Evolutionary conservation across 2,797 vertebrate species (phyloP), one percentile per base, ranked within the genome.

Genomic region (Dallia pectoralis): DNA sequence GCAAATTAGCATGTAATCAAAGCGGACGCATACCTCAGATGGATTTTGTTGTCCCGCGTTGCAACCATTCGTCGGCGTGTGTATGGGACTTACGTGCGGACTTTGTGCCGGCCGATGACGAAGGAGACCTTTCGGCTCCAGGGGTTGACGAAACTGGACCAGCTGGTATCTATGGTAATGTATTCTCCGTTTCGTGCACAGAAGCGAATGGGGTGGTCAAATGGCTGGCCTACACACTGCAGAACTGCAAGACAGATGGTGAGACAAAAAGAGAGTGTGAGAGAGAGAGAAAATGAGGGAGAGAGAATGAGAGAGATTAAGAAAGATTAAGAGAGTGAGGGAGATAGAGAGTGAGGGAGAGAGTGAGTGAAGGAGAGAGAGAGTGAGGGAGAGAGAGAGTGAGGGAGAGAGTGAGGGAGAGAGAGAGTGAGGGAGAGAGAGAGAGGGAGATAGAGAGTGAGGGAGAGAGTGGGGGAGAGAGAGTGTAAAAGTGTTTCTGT

Each of bases 81-180:
- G 51, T 53, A 7, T n/a, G 51, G 7, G 40, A 32, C 97, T 96
- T 88, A 99, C 97, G 93, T 96, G 83, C 96, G 93, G 82, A 99
- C 97, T 96, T 96, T 97, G 90, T 99, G 97, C 70, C 96, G 93
- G 78, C 96, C 98, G 11, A 98, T 98, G 83, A 99, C 93, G 77
- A 99, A 98, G 4, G 97, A 96, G 73, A 99, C 96, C 86, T 97
- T 98, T 67, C 94, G 91, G 90, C 96, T 99, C 97, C 96, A 99
- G 4, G 97, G 97, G 86, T 97, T 98, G 86, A 99, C 90, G 62
- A 98, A 99, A 87, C 96, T 97, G 83, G 96, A 99, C 97, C 98
- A 99, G 89, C 97, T 99, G 73, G 95, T 97, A 85, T 99, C 96
- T 33, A 98, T 88, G 0, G 94, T 96, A 86, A 99, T 82, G 66